phyloP scores from a whole-genome alignment of 2,888 invertebrate genomes.

The Acronicta aceris region DNA sequence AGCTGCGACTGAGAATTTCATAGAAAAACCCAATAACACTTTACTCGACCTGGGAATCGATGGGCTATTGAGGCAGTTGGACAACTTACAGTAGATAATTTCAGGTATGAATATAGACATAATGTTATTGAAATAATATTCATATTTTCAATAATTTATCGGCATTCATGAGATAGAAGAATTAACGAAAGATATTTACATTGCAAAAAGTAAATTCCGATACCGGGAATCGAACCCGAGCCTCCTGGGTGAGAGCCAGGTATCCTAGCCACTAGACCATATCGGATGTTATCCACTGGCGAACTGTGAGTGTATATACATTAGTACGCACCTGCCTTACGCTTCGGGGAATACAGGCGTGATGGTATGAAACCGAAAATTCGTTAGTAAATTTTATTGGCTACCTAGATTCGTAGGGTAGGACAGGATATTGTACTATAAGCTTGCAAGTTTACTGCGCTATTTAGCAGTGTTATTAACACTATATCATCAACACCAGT shows the following conservation, averaged over 20 bases:
- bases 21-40: too few species aligned
- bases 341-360: too few species aligned
- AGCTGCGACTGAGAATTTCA: too few species aligned
- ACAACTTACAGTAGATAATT: too few species aligned
- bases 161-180: too few species aligned
- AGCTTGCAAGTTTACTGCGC: constrained; percentile 17
- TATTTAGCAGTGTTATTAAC: constrained; percentile 36
- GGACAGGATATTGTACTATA: constrained; percentile 14
- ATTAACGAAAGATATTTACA: too few species aligned
- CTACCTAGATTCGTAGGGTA: constrained; percentile 1
- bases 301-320: too few species aligned
- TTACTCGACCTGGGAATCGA: too few species aligned
- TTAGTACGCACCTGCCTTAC: too few species aligned
- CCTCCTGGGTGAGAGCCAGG: constrained; percentile 90
- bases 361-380: constrained; percentile 3
- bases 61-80: too few species aligned
- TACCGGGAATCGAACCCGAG: constrained; percentile 91
- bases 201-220: constrained; percentile 76
- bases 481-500: constrained; percentile 25
- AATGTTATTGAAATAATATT: not conserved
- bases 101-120: too few species aligned
- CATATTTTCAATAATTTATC: not conserved
- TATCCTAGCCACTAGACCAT: constrained; percentile 91
- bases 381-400: constrained; percentile 1
- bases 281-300: constrained; percentile 83